Base-by-base conservation (phyloP, 1,140 invertebrate species). In the Thaumatotibia leucotreta region DNA sequence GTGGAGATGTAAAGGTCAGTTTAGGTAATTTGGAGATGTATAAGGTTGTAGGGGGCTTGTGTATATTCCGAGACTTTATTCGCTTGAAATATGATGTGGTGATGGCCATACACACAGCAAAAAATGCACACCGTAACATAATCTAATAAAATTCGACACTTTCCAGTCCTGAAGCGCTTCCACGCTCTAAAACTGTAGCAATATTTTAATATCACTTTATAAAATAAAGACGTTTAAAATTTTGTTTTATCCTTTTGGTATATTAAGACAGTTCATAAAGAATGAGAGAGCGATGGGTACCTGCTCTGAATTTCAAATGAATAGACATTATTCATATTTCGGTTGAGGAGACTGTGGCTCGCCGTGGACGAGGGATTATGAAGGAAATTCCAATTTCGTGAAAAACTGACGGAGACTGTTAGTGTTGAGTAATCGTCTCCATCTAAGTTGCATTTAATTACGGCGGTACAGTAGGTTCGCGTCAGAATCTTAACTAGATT, bases 291-390 rank as follows among this genome's bases (percentile, higher is more conserved):
- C 76, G 61, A 75, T 72, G 67, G 66, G 27, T 33, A 65, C 64
- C 69, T 76, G 68, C 67, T 76, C 72, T 75, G 74, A 75, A 78
- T 78, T 78, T 74, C 74, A 78, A 78, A 78, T 78, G 73, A 75
- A 73, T 66, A 64, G 68, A 73, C 70, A 66, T 77, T 73, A 77
- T 78, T 70, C 76, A 73, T 78, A 77, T 77, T 78, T 73, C 71
- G 67, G 68, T 68, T 39, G 72, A 65, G 65, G 65, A 67, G 61
- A 35, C 72, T 64, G 62, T 62, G 49, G 66, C 61, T 33, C 61
- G 50, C 64, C 65, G 62, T 66, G 50, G 65, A 73, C 49, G 65
- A 35, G 50, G 65, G 67, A 69, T 76, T 73, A 76, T 49, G 63
- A 68, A 65, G 49, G 39, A 72, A 69, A 67, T 69, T 35, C 63